phyloP scores from a whole-genome alignment of 1,140 invertebrate genomes.

The Holotrichia oblita region DNA sequence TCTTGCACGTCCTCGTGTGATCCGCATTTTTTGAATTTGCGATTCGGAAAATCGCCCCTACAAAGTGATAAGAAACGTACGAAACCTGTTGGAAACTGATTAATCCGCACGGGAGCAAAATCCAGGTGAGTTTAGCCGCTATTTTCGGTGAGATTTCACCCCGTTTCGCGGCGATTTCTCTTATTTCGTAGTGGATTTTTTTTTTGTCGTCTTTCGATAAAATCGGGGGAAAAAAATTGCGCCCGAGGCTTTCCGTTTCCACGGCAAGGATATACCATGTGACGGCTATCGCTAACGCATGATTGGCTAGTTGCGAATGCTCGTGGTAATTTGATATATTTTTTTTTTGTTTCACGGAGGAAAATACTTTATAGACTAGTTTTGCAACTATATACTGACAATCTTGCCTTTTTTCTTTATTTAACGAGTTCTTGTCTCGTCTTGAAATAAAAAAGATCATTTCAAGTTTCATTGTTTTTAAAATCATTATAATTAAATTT shows the following conservation, averaged over 20 bases:
- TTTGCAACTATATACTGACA: no score
- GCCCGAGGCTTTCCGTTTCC: not conserved
- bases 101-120: no score
- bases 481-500: no score
- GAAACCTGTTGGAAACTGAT: not conserved
- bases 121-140: not conserved
- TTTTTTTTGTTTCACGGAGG: no score
- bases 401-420: not conserved
- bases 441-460: no score
- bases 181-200: not conserved
- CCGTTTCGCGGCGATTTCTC: not conserved
- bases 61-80: not conserved
- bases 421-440: not conserved
- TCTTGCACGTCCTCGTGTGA: not conserved
- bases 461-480: no score
- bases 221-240: not conserved
- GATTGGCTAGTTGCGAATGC: not conserved
- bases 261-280: not conserved
- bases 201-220: no score
- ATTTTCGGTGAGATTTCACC: not conserved
- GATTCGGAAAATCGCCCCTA: not conserved
- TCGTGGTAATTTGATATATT: not conserved
- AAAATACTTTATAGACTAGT: constrained; percentile 1
- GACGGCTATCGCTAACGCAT: not conserved
- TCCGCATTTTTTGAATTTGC: not conserved